phyloP scores from a whole-genome alignment of 2,113 vertebrate genomes.

The Panurus biarmicus region DNA sequence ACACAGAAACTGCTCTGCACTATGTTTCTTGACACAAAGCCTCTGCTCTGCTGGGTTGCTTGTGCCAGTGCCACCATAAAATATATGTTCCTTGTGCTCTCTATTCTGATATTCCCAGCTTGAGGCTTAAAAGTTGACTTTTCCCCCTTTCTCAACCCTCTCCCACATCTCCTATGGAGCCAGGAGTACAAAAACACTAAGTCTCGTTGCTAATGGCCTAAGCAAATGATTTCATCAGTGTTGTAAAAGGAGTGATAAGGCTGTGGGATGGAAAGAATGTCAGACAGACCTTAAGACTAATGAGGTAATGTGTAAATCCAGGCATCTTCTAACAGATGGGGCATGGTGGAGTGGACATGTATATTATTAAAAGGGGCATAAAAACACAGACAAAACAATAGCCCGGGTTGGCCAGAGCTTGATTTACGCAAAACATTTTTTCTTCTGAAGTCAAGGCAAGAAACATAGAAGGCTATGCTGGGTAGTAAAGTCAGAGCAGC shows the following conservation, averaged over 20 bases:
- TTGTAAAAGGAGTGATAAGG: neutral
- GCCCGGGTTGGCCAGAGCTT: neutral
- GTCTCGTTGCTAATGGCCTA: neutral
- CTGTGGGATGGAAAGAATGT: constrained; percentile 17
- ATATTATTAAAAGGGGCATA: constrained; percentile 3
- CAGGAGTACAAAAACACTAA: neutral
- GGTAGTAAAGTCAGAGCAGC: neutral
- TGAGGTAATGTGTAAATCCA: neutral
- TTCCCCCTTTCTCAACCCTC: neutral
- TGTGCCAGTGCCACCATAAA: neutral
- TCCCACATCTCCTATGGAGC: neutral
- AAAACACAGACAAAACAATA: constrained; percentile 30
- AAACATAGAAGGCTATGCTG: neutral
- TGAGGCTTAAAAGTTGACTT: neutral
- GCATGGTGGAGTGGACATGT: neutral
- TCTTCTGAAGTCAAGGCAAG: neutral
- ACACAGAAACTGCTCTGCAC: constrained; percentile 6
- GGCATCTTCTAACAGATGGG: neutral
- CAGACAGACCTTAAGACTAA: constrained; percentile 19
- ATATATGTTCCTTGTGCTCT: neutral
- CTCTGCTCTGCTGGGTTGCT: neutral
- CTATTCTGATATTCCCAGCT: neutral
- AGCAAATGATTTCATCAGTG: constrained; percentile 11
- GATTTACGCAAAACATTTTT: constrained; percentile 4
- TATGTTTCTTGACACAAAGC: neutral